Conservation (phyloP, 2,113 vertebrate genomes). For the Malurus alboscapulatus region DNA sequence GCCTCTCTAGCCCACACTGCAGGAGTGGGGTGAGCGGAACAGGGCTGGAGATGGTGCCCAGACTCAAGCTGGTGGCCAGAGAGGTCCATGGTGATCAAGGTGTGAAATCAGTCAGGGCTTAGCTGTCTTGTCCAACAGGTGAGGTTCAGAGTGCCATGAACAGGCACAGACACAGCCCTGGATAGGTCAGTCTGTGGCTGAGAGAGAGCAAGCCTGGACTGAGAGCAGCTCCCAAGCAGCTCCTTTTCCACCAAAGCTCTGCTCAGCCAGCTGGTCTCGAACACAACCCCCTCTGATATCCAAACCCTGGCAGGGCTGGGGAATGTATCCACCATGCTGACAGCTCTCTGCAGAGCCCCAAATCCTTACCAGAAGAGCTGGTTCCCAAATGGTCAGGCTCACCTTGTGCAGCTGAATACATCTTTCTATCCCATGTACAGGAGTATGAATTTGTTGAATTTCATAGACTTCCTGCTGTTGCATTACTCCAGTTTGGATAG, state of each 20-base stretch:
- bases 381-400: background rate
- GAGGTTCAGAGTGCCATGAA: background rate
- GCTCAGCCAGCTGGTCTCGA: background rate
- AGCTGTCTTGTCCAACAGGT: background rate
- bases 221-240: background rate
- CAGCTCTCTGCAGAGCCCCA: background rate
- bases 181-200: background rate
- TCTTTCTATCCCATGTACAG: background rate
- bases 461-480: background rate
- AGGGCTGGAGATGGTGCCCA: background rate
- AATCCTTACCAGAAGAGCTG: background rate
- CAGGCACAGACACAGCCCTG: background rate
- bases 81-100: background rate
- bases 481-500: background rate
- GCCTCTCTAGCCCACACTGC: background rate
- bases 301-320: background rate
- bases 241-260: background rate
- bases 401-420: background rate
- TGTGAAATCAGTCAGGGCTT: background rate
- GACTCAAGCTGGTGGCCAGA: background rate
- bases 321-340: background rate
- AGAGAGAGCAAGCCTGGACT: accelerated
- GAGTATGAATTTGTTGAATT: background rate
- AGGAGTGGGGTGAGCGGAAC: accelerated
- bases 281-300: accelerated